These are phyloP conservation scores for Fistularia commersonii DNA, from an alignment of 2,797 vertebrate genomes.

Conservation along the genomic window DNA sequence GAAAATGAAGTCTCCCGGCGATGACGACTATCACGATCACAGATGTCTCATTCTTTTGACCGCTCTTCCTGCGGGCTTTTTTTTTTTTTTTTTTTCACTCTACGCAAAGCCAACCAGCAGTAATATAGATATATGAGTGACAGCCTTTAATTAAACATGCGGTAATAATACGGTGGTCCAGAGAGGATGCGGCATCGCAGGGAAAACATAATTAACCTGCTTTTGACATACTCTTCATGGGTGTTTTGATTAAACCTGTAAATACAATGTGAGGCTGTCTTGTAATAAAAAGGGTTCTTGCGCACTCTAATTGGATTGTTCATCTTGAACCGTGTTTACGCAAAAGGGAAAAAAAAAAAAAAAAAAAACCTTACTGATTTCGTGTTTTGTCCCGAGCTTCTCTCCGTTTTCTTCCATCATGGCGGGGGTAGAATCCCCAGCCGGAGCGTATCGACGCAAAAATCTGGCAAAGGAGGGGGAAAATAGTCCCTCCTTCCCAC, in stretches of 20 bases:
- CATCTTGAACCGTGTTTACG: constrained; percentile 40
- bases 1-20: constrained; percentile 59
- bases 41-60: constrained; percentile 59
- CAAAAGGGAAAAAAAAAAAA: constrained; percentile 26
- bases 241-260: constrained; percentile 71
- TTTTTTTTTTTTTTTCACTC: constrained; percentile 50
- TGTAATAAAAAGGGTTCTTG: constrained; percentile 61
- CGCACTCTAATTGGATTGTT: constrained; percentile 69
- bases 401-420: constrained; percentile 3
- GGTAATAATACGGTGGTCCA: constrained; percentile 53
- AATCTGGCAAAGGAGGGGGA: constrained; percentile 17
- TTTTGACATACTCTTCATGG: constrained; percentile 61
- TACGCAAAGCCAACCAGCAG: constrained; percentile 45
- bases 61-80: constrained; percentile 45
- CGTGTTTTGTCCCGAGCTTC: not conserved
- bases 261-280: constrained; percentile 49
- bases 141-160: constrained; percentile 68
- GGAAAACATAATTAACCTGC: constrained; percentile 70
- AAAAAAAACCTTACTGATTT: constrained; percentile 2
- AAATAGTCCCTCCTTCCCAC: constrained; percentile 21
- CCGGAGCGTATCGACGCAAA: constrained; percentile 44
- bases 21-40: constrained; percentile 47
- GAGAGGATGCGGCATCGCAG: constrained; percentile 40
- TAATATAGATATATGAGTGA: constrained; percentile 51
- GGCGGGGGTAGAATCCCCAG: constrained; percentile 10